These are phyloP conservation scores for Dasysyrphus tricinctus DNA, from an alignment of 2,888 invertebrate genomes.

Conservation along the genomic window DNA sequence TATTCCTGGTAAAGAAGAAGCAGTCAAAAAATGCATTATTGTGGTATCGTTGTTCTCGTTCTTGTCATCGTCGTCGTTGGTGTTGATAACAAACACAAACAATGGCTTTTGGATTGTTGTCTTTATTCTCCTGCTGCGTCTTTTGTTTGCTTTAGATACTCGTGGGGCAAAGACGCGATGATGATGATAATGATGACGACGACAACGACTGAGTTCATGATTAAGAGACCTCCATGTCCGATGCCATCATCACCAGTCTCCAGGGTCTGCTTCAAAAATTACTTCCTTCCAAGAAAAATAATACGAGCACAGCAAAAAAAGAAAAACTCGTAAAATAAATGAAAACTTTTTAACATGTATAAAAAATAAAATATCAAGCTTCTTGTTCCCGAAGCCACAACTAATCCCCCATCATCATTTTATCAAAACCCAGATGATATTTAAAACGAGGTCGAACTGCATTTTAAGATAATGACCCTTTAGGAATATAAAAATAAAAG, in stretches of 20 bases:
- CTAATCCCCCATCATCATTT: background rate
- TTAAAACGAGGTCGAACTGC: conserved; percentile 56
- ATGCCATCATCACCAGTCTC: conserved; percentile 16
- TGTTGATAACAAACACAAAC: conserved; percentile 56
- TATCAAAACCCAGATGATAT: conserved; percentile 17
- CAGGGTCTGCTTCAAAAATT: conserved; percentile 25
- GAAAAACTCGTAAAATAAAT: conserved; percentile 46
- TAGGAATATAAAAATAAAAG: conserved; percentile 7
- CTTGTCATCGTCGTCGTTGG: background rate
- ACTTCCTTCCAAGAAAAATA: conserved; percentile 41
- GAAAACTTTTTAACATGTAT: conserved; percentile 59
- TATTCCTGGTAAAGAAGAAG: conserved; percentile 3
- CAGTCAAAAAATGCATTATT: conserved; percentile 48
- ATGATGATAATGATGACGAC: background rate
- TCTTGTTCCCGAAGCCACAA: background rate
- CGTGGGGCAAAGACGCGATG: background rate
- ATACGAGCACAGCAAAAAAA: background rate
- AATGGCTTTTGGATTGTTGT: conserved; percentile 54
- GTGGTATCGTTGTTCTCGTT: conserved; percentile 1
- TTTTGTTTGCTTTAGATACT: background rate
- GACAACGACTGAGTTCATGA: conserved; percentile 20
- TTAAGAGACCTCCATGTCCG: conserved; percentile 32
- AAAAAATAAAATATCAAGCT: conserved; percentile 19
- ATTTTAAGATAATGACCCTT: conserved; percentile 58
- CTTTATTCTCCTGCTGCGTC: conserved; percentile 4